Percentiles rank a stretch among this genome's conserved stretches.
Evolutionary conservation across 2,888 invertebrate species (phyloP).

Genomic region (Erpobdella octoculata): DNA sequence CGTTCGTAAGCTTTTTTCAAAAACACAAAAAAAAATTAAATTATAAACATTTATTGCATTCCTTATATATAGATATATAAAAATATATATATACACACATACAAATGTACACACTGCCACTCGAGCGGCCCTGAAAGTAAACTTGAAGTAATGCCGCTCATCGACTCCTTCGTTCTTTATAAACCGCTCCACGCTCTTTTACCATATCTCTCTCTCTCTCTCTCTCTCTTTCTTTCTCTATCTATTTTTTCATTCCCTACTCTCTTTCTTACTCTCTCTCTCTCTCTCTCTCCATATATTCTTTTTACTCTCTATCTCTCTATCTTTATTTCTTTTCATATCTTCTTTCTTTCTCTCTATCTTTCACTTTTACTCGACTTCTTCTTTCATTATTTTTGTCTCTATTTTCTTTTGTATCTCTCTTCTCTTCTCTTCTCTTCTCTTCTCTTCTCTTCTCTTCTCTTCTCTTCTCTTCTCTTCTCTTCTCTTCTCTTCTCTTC

Average conservation of each 20-base stretch:
- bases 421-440: too few species aligned
- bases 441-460: neutral
- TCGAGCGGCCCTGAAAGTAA: too few species aligned
- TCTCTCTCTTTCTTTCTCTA: too few species aligned
- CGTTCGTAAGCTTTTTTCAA: too few species aligned
- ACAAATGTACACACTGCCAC: too few species aligned
- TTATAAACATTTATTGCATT: too few species aligned
- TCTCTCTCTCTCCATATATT: conserved; percentile 1
- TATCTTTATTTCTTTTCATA: neutral
- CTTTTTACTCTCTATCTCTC: neutral
- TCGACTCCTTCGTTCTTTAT: neutral
- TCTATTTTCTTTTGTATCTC: too few species aligned
- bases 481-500: neutral
- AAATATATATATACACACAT: too few species aligned
- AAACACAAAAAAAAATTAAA: too few species aligned
- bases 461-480: neutral
- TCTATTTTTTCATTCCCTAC: too few species aligned
- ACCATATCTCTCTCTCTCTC: neutral
- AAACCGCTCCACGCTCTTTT: neutral
- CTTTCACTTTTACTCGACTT: neutral
- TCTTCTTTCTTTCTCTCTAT: neutral
- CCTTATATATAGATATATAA: too few species aligned
- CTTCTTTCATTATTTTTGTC: neutral
- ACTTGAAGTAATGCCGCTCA: too few species aligned
- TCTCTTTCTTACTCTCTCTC: neutral